Evolutionary conservation across 1,140 invertebrate species (phyloP).

Genomic region (Micrasema longulum): DNA sequence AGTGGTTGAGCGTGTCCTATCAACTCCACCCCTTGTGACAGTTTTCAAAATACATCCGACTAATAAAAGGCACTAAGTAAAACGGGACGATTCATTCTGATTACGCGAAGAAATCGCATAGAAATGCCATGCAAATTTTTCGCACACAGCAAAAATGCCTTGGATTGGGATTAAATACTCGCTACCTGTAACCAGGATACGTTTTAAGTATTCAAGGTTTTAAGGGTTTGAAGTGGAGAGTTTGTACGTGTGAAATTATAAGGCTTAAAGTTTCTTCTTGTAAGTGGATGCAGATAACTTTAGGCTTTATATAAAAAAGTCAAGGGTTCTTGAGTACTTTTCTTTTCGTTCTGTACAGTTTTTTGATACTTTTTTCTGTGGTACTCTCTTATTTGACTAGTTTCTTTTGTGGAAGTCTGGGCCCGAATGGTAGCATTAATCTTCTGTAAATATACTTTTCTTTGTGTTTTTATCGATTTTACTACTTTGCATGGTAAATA

Average conservation of each 20-base stretch:
- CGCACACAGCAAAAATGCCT: not conserved
- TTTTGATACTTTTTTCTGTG: no score
- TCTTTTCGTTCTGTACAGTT: not conserved
- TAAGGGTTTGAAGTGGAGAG: constrained; percentile 14
- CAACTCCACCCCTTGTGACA: constrained; percentile 10
- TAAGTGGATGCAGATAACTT: not conserved
- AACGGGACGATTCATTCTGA: not conserved
- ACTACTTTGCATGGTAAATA: no score
- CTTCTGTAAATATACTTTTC: no score
- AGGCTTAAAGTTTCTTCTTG: not conserved
- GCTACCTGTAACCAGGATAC: not conserved
- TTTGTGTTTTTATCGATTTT: no score
- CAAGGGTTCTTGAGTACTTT: not conserved
- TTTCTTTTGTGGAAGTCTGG: no score
- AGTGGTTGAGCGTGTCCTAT: constrained; percentile 40
- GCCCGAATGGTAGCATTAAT: no score
- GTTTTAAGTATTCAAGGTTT: constrained; percentile 15
- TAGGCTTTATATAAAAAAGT: not conserved
- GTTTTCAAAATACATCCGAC: constrained; percentile 8
- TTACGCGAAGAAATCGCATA: not conserved
- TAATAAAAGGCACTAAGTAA: not conserved
- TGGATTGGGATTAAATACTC: not conserved
- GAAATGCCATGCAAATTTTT: no score
- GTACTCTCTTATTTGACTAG: no score
- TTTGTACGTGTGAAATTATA: constrained; percentile 24